phyloP scores from a whole-genome alignment of 2,888 invertebrate genomes.

The Dioctria rufipes region DNA sequence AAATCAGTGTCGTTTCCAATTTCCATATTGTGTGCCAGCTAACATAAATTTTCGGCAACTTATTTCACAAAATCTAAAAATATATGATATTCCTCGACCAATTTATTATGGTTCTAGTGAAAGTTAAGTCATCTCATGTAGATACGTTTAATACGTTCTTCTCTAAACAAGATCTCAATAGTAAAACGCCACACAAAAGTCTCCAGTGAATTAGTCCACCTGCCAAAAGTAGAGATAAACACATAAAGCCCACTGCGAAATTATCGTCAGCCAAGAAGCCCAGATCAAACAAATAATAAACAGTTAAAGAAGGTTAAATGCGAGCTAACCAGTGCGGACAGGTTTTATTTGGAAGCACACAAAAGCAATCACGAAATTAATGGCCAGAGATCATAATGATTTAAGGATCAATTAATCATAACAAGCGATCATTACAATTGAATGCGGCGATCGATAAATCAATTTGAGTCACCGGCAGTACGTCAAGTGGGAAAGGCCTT shows the following conservation, averaged over 20 bases:
- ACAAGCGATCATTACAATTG: slow-evolving; percentile 53
- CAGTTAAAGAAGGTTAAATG: slow-evolving; percentile 17
- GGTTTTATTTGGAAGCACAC: slow-evolving; percentile 38
- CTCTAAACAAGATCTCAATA: no score
- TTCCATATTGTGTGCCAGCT: no score
- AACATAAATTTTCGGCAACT: no score
- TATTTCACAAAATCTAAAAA: no score
- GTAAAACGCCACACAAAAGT: no score
- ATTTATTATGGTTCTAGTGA: no score
- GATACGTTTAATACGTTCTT: no score
- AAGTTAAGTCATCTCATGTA: no score
- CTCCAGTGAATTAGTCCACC: neutral
- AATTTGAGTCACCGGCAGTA: slow-evolving; percentile 38
- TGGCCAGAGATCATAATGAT: slow-evolving; percentile 59
- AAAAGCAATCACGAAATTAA: slow-evolving; percentile 55
- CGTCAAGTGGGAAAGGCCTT: slow-evolving; percentile 19
- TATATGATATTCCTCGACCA: no score
- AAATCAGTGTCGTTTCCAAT: no score
- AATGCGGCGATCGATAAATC: slow-evolving; percentile 51
- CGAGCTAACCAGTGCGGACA: slow-evolving; percentile 47
- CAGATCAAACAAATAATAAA: slow-evolving; percentile 18
- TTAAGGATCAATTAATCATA: slow-evolving; percentile 61
- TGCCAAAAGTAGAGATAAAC: slow-evolving; percentile 7
- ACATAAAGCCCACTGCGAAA: slow-evolving; percentile 14
- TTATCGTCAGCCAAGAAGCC: slow-evolving; percentile 32